Conservation (phyloP, 2,888 invertebrate species). For the Helleia helle region DNA sequence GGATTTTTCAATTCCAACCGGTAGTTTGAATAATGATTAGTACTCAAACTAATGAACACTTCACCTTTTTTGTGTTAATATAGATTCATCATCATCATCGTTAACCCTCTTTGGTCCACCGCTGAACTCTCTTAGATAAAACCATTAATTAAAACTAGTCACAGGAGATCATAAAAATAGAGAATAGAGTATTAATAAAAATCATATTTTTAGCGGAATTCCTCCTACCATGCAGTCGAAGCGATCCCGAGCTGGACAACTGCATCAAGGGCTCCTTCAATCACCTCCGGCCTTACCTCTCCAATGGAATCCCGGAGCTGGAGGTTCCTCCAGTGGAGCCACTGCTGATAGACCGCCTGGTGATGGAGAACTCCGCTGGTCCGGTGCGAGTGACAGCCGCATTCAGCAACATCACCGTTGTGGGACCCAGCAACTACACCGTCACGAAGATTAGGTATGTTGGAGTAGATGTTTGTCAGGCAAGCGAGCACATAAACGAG, state of each 20-base stretch:
- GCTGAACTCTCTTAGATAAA: no score
- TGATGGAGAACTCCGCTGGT: conserved; percentile 86
- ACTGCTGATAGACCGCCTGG: conserved; percentile 78
- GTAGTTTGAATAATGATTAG: no score
- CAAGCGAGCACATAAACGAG: no score
- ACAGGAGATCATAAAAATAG: no score
- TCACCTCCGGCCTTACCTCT: conserved; percentile 81
- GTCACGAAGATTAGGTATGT: conserved; percentile 78
- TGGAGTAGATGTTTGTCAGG: no score
- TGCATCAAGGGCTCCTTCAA: conserved; percentile 82
- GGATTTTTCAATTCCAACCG: no score
- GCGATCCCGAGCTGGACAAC: conserved; percentile 77
- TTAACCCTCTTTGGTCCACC: no score
- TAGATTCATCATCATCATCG: no score
- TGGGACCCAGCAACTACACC: conserved; percentile 84
- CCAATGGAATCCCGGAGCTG: conserved; percentile 80
- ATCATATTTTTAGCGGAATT: conserved; percentile 76
- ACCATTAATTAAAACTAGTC: no score
- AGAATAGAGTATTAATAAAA: no score
- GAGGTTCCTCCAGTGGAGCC: conserved; percentile 85
- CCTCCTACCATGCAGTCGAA: conserved; percentile 79
- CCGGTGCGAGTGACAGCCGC: conserved; percentile 82
- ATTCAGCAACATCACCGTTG: conserved; percentile 82
- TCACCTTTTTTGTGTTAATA: no score
- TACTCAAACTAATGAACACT: no score